A percentile compares a stretch with the other conserved stretches of the same genome.
Conservation (phyloP, 1,140 invertebrate species). For the Megalonaias nervosa region DNA sequence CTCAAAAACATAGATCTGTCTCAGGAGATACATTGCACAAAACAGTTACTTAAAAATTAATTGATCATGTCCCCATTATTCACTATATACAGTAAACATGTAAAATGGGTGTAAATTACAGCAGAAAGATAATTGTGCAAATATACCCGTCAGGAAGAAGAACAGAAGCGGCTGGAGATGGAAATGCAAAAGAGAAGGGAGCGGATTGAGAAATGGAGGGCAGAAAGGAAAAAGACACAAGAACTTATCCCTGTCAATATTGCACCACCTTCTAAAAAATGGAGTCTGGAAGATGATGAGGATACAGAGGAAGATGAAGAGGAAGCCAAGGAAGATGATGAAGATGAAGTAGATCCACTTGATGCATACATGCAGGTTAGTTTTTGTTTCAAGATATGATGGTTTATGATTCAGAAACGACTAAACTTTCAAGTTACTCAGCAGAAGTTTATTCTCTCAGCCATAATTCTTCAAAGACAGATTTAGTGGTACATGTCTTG, state of each 20-base stretch:
- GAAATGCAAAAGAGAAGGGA: constrained; percentile 98
- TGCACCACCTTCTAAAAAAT: constrained; percentile 76
- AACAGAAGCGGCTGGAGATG: constrained; percentile 85
- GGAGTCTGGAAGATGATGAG: constrained; percentile 82
- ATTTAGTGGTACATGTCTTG: too few relatives aligned
- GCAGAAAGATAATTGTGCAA: background rate
- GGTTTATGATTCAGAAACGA: constrained; percentile 26
- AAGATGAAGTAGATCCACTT: constrained; percentile 92
- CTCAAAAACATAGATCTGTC: too few relatives aligned
- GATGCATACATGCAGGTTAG: constrained; percentile 95
- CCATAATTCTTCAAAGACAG: too few relatives aligned
- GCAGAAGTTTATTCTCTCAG: too few relatives aligned
- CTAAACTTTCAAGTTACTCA: too few relatives aligned
- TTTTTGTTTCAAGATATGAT: constrained; percentile 24
- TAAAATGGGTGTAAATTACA: background rate
- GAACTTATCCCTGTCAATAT: constrained; percentile 62
- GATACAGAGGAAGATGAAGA: constrained; percentile 67
- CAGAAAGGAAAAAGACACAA: constrained; percentile 81
- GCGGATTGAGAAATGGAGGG: constrained; percentile 92
- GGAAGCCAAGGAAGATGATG: constrained; percentile 53
- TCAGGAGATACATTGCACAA: too few relatives aligned
- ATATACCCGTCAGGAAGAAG: constrained; percentile 71
- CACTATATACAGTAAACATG: too few relatives aligned
- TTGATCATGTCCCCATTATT: too few relatives aligned
- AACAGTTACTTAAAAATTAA: too few relatives aligned